Percentiles rank a stretch among this genome's conserved stretches.
Conservation (phyloP, 2,797 vertebrate species). For the Cossypha heuglini region DNA sequence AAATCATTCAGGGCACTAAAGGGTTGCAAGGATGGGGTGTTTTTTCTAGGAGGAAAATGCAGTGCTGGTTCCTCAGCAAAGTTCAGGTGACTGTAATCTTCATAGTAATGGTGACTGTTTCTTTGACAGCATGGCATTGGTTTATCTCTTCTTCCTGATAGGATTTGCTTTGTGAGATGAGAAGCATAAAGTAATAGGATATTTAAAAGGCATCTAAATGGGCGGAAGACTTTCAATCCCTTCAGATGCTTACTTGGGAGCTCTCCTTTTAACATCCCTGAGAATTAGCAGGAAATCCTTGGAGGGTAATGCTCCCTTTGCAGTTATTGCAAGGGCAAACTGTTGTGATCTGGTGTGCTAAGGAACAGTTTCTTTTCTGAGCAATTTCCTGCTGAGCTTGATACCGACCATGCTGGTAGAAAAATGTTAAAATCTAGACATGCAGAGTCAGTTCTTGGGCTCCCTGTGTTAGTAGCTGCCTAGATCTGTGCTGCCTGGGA, state of each 20-base stretch:
- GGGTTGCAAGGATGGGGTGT: not conserved
- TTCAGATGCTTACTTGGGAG: not conserved
- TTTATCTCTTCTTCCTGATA: not conserved
- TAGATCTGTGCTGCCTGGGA: not conserved
- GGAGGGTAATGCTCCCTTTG: not conserved
- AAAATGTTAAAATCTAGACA: not conserved
- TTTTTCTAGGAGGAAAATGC: not conserved
- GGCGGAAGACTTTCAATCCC: not conserved
- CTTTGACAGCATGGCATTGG: not conserved
- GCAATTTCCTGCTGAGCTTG: not conserved
- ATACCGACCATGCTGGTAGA: not conserved
- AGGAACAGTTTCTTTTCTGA: not conserved
- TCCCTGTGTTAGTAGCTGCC: not conserved
- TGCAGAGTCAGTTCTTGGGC: rapidly evolving
- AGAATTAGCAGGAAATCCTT: not conserved
- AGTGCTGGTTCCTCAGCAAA: not conserved
- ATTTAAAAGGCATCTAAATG: not conserved
- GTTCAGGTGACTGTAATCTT: not conserved
- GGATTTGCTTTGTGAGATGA: not conserved
- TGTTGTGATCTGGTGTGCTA: not conserved
- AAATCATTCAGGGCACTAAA: not conserved
- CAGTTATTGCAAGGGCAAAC: not conserved
- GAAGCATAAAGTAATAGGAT: not conserved
- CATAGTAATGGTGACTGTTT: not conserved
- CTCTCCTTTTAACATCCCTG: not conserved